Conservation (phyloP, 2,797 vertebrate genomes). For the Acrossocheilus fasciatus region DNA sequence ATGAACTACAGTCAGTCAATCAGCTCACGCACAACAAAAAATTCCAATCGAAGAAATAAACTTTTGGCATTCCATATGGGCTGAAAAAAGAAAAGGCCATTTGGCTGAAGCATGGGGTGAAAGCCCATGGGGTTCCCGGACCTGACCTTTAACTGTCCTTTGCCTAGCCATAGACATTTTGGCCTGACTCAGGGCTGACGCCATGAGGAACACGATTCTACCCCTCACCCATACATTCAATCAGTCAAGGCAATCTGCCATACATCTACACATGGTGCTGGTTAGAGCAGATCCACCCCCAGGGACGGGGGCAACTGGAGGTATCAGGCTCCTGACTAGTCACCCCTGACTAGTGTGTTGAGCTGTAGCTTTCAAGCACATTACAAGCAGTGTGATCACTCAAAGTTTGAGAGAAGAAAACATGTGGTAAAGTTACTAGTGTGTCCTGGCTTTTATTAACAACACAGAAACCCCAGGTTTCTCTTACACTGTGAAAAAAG, state of each 20-base stretch:
- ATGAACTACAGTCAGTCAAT: neutral
- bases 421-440: conserved; percentile 19
- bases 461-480: conserved; percentile 11
- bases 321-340: neutral
- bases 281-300: conserved; percentile 45
- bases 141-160: conserved; percentile 24
- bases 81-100: conserved; percentile 40
- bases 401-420: conserved; percentile 13
- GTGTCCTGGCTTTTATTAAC: conserved; percentile 4
- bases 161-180: conserved; percentile 12
- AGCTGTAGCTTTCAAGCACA: neutral
- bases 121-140: conserved; percentile 21
- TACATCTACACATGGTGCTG: conserved; percentile 53
- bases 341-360: conserved; percentile 17
- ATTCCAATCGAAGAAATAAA: conserved; percentile 25
- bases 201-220: conserved; percentile 45
- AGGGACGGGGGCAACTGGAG: conserved; percentile 5
- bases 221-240: conserved; percentile 44
- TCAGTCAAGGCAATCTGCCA: conserved; percentile 43
- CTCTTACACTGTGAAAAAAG: neutral
- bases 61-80: conserved; percentile 27
- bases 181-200: conserved; percentile 35
- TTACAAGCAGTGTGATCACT: conserved; percentile 17
- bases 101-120: conserved; percentile 13
- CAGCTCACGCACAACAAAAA: conserved; percentile 8